Conservation (phyloP, 2,888 invertebrate species). For the Chouioia cunea region DNA sequence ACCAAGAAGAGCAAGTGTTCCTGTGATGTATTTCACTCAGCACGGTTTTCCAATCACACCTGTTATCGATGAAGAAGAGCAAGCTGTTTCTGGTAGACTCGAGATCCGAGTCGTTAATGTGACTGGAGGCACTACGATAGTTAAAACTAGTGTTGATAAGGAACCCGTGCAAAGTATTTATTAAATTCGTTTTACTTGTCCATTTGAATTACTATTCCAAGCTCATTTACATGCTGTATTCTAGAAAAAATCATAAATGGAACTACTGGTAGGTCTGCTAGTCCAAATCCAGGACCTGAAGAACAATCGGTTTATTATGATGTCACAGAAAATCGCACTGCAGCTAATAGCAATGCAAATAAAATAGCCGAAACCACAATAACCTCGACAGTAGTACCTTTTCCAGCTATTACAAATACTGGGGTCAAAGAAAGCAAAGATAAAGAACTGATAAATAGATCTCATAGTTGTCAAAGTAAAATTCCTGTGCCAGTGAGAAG, state of each 20-base stretch:
- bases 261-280: conserved; percentile 64
- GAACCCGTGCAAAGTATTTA: conserved; percentile 64
- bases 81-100: conserved; percentile 81
- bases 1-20: conserved; percentile 64
- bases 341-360: conserved; percentile 53
- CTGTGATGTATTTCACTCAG: conserved; percentile 58
- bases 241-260: conserved; percentile 66
- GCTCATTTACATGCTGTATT: conserved; percentile 13
- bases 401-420: conserved; percentile 54
- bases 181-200: neutral
- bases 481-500: conserved; percentile 75
- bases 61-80: conserved; percentile 69
- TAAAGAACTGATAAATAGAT: conserved; percentile 61
- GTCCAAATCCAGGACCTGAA: conserved; percentile 75
- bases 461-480: conserved; percentile 72
- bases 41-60: conserved; percentile 55
- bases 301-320: conserved; percentile 86
- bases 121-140: conserved; percentile 64
- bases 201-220: too few relatives aligned
- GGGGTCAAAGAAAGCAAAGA: conserved; percentile 60
- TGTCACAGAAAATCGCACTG: conserved; percentile 73
- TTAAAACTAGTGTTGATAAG: conserved; percentile 65
- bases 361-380: conserved; percentile 55
- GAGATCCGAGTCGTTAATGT: conserved; percentile 80
- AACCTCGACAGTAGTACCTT: conserved; percentile 53